phyloP scores from a whole-genome alignment of 1,140 invertebrate genomes.

The Bicyclus anynana region DNA sequence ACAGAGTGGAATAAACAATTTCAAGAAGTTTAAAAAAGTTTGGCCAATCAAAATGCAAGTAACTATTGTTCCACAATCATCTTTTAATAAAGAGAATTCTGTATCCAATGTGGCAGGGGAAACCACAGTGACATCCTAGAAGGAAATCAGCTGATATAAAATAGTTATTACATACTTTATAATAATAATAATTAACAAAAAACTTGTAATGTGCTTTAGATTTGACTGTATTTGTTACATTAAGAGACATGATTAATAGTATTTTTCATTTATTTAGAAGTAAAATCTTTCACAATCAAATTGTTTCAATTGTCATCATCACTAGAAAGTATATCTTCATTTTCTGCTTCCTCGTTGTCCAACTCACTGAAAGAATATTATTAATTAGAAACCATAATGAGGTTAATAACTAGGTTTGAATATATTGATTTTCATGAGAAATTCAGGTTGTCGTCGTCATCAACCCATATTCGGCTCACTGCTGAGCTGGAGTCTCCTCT shows the following conservation, averaged over 20 bases:
- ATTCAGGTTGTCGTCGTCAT: no score
- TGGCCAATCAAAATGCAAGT: conserved; percentile 61
- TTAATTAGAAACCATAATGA: neutral
- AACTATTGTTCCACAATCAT: conserved; percentile 27
- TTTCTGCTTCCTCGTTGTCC: conserved; percentile 21
- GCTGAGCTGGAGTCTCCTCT: no score
- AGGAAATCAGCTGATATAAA: neutral
- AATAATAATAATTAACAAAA: neutral
- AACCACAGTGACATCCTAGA: neutral
- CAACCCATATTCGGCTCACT: no score
- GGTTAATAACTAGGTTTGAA: no score
- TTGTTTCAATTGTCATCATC: conserved; percentile 25
- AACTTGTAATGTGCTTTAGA: neutral
- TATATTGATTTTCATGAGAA: no score
- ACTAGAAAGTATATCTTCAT: conserved; percentile 18
- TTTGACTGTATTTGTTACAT: neutral
- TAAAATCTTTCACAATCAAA: conserved; percentile 8
- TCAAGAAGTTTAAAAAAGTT: conserved; percentile 69
- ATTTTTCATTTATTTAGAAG: conserved; percentile 19
- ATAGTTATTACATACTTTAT: neutral
- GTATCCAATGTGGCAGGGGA: neutral
- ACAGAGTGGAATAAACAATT: conserved; percentile 43
- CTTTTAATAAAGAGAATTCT: neutral
- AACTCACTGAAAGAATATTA: conserved; percentile 26
- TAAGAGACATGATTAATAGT: conserved; percentile 10